Percentiles rank a stretch among this genome's conserved stretches.
phyloP scores from a whole-genome alignment of 92 coral and sea anemone genomes.

The Epizoanthus ramosus region DNA sequence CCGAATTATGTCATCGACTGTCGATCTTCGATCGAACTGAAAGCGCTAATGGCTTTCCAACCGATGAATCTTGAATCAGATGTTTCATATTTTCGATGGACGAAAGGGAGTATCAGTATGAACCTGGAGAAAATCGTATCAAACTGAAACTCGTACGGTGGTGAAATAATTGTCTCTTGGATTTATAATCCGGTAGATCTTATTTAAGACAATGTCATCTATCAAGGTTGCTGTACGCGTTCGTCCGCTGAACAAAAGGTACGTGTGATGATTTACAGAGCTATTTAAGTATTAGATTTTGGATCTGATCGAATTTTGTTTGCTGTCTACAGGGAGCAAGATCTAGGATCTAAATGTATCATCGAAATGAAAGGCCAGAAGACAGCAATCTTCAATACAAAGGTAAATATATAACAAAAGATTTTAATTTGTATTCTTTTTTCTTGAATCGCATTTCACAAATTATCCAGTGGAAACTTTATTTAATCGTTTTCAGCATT shows the following conservation, averaged over 20 bases:
- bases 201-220: slow-evolving; percentile 1
- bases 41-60: background rate
- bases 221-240: slow-evolving; percentile 37
- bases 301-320: background rate
- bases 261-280: background rate
- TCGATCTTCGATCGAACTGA: background rate
- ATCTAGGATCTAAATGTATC: slow-evolving; percentile 42
- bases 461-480: background rate
- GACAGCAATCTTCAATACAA: slow-evolving; percentile 24
- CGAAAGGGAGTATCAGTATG: background rate
- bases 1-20: background rate
- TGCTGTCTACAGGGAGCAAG: slow-evolving; percentile 35
- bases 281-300: too few species aligned
- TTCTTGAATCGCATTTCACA: background rate
- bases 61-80: background rate
- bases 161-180: background rate
- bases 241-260: slow-evolving; percentile 41
- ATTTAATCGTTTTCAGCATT: background rate
- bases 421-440: background rate
- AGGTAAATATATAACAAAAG: background rate
- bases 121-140: background rate
- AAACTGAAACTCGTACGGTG: background rate
- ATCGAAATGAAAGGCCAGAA: slow-evolving; percentile 40
- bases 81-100: background rate
- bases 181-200: background rate